These are phyloP conservation scores for Rhynchophorus ferrugineus DNA, from an alignment of 1,140 invertebrate species.

Conservation along the genomic window DNA sequence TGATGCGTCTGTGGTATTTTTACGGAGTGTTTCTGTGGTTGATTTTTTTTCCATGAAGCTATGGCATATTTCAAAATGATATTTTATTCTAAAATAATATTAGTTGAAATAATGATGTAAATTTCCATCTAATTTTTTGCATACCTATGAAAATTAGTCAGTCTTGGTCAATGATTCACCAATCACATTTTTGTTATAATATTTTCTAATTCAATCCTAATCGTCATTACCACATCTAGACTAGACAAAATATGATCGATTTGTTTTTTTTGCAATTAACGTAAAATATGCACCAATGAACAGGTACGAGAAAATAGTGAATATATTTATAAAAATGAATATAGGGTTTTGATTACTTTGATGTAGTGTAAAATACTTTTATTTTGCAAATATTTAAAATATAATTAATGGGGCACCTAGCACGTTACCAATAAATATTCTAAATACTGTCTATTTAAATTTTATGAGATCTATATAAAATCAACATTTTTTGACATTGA, in stretches of 20 bases:
- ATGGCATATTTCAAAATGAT: constrained; percentile 36
- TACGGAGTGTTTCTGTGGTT: constrained; percentile 15
- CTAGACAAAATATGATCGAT: constrained; percentile 3
- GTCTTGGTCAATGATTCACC: constrained; percentile 31
- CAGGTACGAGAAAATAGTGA: constrained; percentile 28
- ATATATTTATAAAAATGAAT: constrained; percentile 12
- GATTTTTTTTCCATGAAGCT: constrained; percentile 17
- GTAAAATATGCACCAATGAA: constrained; percentile 20
- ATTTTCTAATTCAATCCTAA: constrained; percentile 2
- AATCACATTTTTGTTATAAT: constrained; percentile 30
- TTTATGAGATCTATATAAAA: too few relatives aligned
- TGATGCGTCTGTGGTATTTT: constrained; percentile 25
- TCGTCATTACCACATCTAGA: constrained; percentile 12
- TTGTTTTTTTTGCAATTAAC: constrained; percentile 8
- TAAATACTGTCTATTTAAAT: too few relatives aligned
- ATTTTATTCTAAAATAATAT: constrained; percentile 6
- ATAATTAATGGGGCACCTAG: too few relatives aligned
- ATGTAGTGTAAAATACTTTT: too few relatives aligned
- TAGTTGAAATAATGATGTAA: constrained; percentile 9
- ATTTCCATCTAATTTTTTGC: constrained; percentile 21
- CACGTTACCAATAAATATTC: too few relatives aligned
- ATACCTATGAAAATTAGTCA: constrained; percentile 27
- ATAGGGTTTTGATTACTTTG: too few relatives aligned
- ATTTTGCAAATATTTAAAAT: background rate
- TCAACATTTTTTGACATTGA: too few relatives aligned